Percentiles rank a stretch among this genome's conserved stretches.
These are phyloP conservation scores for Mycalesis mineus DNA, from an alignment of 2,888 invertebrate genomes.

Conservation along the genomic window DNA sequence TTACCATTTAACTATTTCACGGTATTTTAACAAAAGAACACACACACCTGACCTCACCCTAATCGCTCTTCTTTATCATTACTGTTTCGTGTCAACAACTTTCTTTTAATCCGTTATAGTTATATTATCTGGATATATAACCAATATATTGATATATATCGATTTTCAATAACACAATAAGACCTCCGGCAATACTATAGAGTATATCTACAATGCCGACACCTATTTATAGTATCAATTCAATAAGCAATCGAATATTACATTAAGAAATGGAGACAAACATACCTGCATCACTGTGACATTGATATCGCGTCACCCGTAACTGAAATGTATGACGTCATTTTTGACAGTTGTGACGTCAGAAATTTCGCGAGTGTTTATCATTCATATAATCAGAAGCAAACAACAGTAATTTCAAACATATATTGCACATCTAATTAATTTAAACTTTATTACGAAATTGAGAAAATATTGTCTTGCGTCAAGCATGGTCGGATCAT, in stretches of 20 bases:
- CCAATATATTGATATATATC: too few relatives aligned
- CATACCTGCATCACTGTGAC: neutral
- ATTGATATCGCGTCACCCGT: neutral
- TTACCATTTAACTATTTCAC: too few relatives aligned
- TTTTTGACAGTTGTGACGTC: neutral
- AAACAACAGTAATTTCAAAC: slow-evolving; percentile 23
- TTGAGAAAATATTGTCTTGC: slow-evolving; percentile 22
- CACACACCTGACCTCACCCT: too few relatives aligned
- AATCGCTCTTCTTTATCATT: too few relatives aligned
- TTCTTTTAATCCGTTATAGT: too few relatives aligned
- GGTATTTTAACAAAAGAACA: too few relatives aligned
- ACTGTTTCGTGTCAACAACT: too few relatives aligned
- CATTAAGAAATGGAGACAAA: slow-evolving; percentile 11
- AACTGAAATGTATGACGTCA: neutral
- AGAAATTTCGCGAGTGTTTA: neutral
- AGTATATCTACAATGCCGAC: slow-evolving; percentile 61
- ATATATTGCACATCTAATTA: slow-evolving; percentile 17
- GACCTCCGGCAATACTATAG: slow-evolving; percentile 46
- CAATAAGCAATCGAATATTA: slow-evolving; percentile 41
- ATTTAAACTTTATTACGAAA: slow-evolving; percentile 13
- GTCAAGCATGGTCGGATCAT: slow-evolving; percentile 18
- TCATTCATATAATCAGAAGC: neutral
- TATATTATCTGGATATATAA: too few relatives aligned
- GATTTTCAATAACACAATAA: slow-evolving; percentile 24
- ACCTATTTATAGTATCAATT: slow-evolving; percentile 48